These are phyloP conservation scores for Drosophila multiciliata DNA, from an alignment of 2,888 invertebrate species.

Conservation along the genomic window DNA sequence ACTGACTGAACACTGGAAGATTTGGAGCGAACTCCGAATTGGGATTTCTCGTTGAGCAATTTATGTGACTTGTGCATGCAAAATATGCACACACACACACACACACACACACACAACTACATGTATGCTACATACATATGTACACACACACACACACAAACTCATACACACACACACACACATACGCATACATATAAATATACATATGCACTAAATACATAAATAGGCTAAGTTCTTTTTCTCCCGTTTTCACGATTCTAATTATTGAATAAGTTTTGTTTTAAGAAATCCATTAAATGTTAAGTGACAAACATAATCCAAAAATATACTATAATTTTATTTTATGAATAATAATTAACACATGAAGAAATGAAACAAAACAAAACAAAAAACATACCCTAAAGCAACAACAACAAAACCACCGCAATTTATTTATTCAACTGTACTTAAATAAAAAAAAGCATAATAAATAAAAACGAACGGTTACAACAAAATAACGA, in stretches of 20 bases:
- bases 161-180: not conserved
- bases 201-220: conserved; percentile 10
- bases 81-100: conserved; percentile 9
- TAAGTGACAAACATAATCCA: conserved; percentile 54
- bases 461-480: conserved; percentile 20
- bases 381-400: conserved; percentile 38
- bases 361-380: not conserved
- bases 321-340: conserved; percentile 54
- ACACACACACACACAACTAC: not conserved
- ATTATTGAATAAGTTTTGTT: conserved; percentile 49
- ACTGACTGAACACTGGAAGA: not conserved
- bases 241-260: conserved; percentile 47
- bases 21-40: not conserved
- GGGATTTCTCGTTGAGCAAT: conserved; percentile 18
- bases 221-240: conserved; percentile 55
- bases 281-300: conserved; percentile 36
- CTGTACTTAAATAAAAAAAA: conserved; percentile 61
- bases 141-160: not conserved
- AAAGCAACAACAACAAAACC: conserved; percentile 61
- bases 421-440: conserved; percentile 70
- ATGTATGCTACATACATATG: conserved; percentile 6
- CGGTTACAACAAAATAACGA: conserved; percentile 11
- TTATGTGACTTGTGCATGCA: conserved; percentile 18
- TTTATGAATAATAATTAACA: conserved; percentile 36
- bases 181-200: not conserved